Percentiles rank a stretch among this genome's conserved stretches.
Conservation (phyloP, 2,797 vertebrate genomes). For the Varecia variegata region DNA sequence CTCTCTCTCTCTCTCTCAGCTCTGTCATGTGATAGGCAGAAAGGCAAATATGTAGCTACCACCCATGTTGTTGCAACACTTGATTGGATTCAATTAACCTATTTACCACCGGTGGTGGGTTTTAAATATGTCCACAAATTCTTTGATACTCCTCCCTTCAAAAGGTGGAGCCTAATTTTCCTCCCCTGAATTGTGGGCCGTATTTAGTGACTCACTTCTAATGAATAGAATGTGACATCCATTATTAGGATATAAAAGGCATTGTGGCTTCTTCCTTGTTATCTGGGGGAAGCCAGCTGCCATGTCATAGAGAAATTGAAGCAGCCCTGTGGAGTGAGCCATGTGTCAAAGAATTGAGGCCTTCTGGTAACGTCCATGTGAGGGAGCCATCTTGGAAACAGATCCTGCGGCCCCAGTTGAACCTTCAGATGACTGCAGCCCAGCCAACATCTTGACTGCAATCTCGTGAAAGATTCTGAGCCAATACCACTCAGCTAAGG, state of each 20-base stretch:
- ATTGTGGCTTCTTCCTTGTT: slow-evolving; percentile 35
- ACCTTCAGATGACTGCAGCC: background rate
- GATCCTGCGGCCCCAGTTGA: background rate
- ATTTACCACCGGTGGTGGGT: slow-evolving; percentile 48
- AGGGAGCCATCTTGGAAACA: background rate
- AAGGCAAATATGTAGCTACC: slow-evolving; percentile 41
- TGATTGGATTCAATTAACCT: slow-evolving; percentile 58
- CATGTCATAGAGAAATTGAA: background rate
- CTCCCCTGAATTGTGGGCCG: slow-evolving; percentile 9
- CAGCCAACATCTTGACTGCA: background rate
- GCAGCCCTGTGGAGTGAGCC: background rate
- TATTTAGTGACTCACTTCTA: slow-evolving; percentile 54
- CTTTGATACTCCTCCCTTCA: slow-evolving; percentile 37
- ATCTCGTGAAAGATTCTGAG: background rate
- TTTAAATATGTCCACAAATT: slow-evolving; percentile 55
- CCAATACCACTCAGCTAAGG: background rate
- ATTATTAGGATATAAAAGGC: slow-evolving; percentile 52
- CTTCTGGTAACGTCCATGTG: background rate
- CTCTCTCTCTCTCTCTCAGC: background rate
- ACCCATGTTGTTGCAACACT: slow-evolving; percentile 10
- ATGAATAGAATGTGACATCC: slow-evolving; percentile 47
- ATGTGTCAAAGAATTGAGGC: background rate
- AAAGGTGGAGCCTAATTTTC: slow-evolving; percentile 50
- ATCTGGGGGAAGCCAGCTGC: slow-evolving; percentile 27
- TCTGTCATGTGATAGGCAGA: slow-evolving; percentile 21